Base-by-base conservation (phyloP, 2,113 vertebrate species). In the Serinus canaria region DNA sequence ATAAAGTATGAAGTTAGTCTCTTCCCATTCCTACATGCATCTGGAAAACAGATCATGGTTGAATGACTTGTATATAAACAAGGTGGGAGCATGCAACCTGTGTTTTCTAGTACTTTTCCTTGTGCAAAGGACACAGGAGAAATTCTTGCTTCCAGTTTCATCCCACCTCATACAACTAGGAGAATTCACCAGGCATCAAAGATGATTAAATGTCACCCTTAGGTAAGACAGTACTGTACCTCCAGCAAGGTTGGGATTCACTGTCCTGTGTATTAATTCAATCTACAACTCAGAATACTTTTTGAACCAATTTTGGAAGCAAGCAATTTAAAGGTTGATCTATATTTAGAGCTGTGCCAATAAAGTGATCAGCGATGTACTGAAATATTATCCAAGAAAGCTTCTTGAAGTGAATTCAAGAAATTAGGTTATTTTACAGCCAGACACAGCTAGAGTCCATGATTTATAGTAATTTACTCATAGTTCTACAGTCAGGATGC, bases 371-470 rank as follows among this genome's bases (percentile, higher is more conserved):
- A 85, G 58, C 37, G 37, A 37, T 88, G 83, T 59, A 76, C 60
- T 59, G 81, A 95, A 89, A 85, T 72, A 90, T 10, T 28, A 59
- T 43, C 37, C 87, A 94, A 66, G 64, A 85, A 91, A 90, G 53
- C 15, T 33, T 77, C 58, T 30, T 37, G 21, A 92, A 92, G 9
- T 27, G 31, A 83, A 39, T 50, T 76, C 63, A 87, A 84, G 41
- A 85, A 95, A 91, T 77, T 28, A 72, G 63, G 12, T 31, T 91
- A 58, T 85, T 95, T 95, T 91, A 67, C 28, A 91, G 75, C 46
- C 84, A 92, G 89, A 76, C 9, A 5, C 37, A 90, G 50, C 33
- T 66, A 47, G 43, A 79, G 46, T 52, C 47, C 85, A 55, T 47
- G 55, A 87, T 91, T 74, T 80, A 69, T 14, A 87, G 30, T 20